A percentile compares a stretch with the other conserved stretches of the same genome.
These are phyloP conservation scores for Lacanobia oleracea DNA, from an alignment of 2,888 invertebrate genomes.

Conservation along the genomic window DNA sequence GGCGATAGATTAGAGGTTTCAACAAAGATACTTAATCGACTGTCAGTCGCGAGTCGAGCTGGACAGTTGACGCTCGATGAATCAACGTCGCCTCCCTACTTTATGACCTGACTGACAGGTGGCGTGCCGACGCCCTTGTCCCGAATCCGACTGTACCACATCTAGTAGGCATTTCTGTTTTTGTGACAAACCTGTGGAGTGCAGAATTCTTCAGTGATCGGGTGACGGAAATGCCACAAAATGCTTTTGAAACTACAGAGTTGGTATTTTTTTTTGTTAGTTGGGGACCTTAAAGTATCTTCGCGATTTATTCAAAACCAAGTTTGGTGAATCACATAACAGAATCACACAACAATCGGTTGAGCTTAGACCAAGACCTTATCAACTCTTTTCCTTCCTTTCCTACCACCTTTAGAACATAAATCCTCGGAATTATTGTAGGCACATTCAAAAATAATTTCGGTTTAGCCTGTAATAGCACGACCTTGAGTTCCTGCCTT, in stretches of 20 bases:
- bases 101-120: slow-evolving; percentile 55
- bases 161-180: slow-evolving; percentile 8
- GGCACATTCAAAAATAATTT: slow-evolving; percentile 28
- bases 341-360: too few relatives aligned
- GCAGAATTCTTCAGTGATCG: slow-evolving; percentile 4
- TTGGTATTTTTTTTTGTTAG: not conserved
- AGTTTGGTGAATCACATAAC: not conserved
- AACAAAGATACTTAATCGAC: slow-evolving; percentile 54
- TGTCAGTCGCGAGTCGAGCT: slow-evolving; percentile 49
- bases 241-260: not conserved
- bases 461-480: slow-evolving; percentile 13
- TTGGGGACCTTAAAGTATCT: not conserved
- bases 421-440: slow-evolving; percentile 10
- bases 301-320: not conserved
- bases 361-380: slow-evolving; percentile 2
- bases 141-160: not conserved
- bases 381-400: too few relatives aligned
- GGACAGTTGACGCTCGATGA: slow-evolving; percentile 55
- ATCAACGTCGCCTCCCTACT: slow-evolving; percentile 55
- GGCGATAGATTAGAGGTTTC: slow-evolving; percentile 45
- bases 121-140: slow-evolving; percentile 33
- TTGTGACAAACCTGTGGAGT: slow-evolving; percentile 45
- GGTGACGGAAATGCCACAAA: not conserved
- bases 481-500: slow-evolving; percentile 41
- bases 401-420: not conserved